Evolutionary conservation across 2,797 vertebrate species (phyloP).

Genomic region (Taenioides sp.): DNA sequence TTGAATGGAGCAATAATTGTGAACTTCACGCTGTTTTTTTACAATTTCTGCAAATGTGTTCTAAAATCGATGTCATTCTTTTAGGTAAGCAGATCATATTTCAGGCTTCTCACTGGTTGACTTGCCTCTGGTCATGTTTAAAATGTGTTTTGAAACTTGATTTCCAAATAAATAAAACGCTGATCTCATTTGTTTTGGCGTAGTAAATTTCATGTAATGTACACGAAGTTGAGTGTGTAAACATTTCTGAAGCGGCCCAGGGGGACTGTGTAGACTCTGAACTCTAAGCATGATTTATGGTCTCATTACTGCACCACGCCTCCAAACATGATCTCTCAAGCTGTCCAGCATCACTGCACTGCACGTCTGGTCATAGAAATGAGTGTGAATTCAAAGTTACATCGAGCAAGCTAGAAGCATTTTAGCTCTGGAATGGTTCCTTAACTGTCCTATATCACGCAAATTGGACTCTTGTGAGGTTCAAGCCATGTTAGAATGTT

Average conservation of each 20-base stretch:
- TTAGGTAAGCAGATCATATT: neutral
- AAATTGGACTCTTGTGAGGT: no score
- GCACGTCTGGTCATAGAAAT: no score
- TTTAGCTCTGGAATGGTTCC: no score
- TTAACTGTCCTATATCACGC: no score
- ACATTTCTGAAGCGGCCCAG: constrained; percentile 46
- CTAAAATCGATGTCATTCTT: neutral
- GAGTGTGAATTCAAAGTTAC: no score
- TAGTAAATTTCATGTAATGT: constrained; percentile 15
- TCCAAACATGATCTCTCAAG: constrained; percentile 69
- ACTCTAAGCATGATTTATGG: constrained; percentile 72
- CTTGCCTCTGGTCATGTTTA: neutral
- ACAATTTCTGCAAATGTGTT: neutral
- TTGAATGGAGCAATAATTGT: no score
- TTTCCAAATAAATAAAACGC: neutral
- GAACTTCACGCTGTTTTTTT: neutral
- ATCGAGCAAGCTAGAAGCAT: no score
- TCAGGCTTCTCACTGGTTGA: neutral
- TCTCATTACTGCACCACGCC: constrained; percentile 66
- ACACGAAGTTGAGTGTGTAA: constrained; percentile 1
- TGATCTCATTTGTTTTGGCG: neutral
- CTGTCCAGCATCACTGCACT: constrained; percentile 33
- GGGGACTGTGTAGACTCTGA: constrained; percentile 34
- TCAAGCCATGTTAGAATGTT: no score
- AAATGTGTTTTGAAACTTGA: neutral